Evolutionary conservation across 2,888 invertebrate genomes (phyloP).

Genomic region (Holacanthella duospinosa): DNA sequence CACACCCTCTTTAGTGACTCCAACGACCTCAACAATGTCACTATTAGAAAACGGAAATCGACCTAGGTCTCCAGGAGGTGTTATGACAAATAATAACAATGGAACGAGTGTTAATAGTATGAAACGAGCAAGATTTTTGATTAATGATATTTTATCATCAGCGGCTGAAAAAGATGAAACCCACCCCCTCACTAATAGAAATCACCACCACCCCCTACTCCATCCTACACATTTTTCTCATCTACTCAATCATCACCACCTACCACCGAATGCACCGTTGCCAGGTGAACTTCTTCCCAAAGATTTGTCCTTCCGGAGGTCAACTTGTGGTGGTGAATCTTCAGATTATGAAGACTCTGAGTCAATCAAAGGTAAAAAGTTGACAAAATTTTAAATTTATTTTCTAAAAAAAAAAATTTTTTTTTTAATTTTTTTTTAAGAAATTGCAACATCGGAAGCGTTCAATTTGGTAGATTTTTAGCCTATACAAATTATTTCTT

Average conservation of each 20-base stretch:
- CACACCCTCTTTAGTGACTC: neutral
- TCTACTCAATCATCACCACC: neutral
- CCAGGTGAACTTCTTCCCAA: slow-evolving; percentile 22
- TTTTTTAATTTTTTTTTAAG: neutral
- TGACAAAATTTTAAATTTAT: neutral
- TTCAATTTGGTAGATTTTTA: too few relatives aligned
- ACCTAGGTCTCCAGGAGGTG: neutral
- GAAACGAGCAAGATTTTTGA: slow-evolving; percentile 62
- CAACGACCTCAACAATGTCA: neutral
- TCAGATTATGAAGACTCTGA: slow-evolving; percentile 37
- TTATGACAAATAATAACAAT: slow-evolving; percentile 29
- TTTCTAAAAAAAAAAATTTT: neutral
- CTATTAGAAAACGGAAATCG: slow-evolving; percentile 9
- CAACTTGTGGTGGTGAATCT: slow-evolving; percentile 36
- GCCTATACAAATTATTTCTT: too few relatives aligned
- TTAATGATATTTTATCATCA: slow-evolving; percentile 68
- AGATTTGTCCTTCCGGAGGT: slow-evolving; percentile 34
- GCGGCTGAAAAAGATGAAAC: slow-evolving; percentile 25
- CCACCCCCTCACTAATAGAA: neutral
- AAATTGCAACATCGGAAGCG: too few relatives aligned
- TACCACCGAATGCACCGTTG: neutral
- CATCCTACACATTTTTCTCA: neutral
- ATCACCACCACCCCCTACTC: neutral
- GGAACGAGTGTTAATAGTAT: slow-evolving; percentile 31
- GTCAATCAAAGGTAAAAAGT: slow-evolving; percentile 36